phyloP scores from a whole-genome alignment of 2,113 vertebrate species.

The Phoenicopterus ruber region DNA sequence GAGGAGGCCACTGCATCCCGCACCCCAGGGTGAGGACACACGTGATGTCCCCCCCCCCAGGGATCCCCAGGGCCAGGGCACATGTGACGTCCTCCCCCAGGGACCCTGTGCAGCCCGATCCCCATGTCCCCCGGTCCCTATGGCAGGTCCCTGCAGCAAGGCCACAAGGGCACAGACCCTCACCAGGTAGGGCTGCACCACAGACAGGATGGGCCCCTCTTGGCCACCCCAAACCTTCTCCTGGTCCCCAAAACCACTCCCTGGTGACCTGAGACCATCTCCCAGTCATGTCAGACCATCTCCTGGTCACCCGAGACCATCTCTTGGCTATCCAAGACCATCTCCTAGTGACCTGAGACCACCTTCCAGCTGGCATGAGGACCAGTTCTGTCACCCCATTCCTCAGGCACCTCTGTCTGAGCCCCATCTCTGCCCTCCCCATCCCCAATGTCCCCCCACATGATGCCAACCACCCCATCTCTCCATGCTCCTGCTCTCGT shows the following conservation, averaged over 20 bases:
- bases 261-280: background rate
- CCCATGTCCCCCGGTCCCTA: background rate
- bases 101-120: background rate
- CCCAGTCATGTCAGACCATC: background rate
- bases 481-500: background rate
- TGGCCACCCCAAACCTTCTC: background rate
- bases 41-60: background rate
- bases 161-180: background rate
- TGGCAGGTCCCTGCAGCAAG: background rate
- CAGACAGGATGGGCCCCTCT: background rate
- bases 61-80: background rate
- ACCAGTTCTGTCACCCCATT: background rate
- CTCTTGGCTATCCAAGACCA: background rate
- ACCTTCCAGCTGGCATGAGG: background rate
- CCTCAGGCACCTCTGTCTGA: background rate
- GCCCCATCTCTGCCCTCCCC: background rate
- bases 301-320: background rate
- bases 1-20: background rate
- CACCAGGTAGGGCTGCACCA: background rate
- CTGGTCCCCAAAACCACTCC: background rate
- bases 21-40: background rate
- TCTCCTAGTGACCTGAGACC: background rate
- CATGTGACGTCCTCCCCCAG: background rate
- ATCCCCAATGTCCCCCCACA: rapidly evolving
- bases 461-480: background rate